A percentile compares a stretch with the other conserved stretches of the same genome.
Conservation (phyloP, 2,113 vertebrate genomes). For the Marcusenius ussheri region DNA sequence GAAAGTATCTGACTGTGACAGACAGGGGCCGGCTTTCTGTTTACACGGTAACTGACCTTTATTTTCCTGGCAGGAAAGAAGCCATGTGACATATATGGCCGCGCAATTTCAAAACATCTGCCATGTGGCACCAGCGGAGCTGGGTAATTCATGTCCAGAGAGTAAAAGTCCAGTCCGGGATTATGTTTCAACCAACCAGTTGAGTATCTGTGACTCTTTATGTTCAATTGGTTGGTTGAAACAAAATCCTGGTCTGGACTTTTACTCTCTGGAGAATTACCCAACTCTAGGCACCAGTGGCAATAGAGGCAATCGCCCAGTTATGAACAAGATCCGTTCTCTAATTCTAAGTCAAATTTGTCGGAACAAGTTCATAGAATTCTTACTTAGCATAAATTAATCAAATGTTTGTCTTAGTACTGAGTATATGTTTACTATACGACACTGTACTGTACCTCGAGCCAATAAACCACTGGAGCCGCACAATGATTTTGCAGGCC, state of each 20-base stretch:
- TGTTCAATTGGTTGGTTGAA: too few species aligned
- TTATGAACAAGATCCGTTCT: neutral
- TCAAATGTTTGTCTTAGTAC: neutral
- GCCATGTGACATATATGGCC: neutral
- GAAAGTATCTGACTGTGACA: neutral
- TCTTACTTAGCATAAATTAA: neutral
- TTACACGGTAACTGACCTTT: neutral
- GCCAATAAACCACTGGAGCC: neutral
- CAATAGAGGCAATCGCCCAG: neutral
- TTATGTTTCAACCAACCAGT: too few species aligned
- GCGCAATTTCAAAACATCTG: neutral
- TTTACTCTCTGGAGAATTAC: too few species aligned
- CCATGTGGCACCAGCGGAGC: neutral
- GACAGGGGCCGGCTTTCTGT: neutral
- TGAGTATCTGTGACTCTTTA: too few species aligned
- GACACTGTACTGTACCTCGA: neutral
- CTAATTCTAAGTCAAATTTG: neutral
- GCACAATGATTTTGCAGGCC: neutral
- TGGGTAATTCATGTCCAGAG: neutral
- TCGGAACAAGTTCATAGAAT: neutral
- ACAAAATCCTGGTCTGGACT: too few species aligned
- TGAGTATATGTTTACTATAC: neutral
- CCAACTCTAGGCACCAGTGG: neutral
- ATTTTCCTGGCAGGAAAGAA: neutral
- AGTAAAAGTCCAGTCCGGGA: too few species aligned